A percentile compares a stretch with the other conserved stretches of the same genome.
Conservation (phyloP, 2,888 invertebrate genomes). For the Eudasyphora cyanicolor region DNA sequence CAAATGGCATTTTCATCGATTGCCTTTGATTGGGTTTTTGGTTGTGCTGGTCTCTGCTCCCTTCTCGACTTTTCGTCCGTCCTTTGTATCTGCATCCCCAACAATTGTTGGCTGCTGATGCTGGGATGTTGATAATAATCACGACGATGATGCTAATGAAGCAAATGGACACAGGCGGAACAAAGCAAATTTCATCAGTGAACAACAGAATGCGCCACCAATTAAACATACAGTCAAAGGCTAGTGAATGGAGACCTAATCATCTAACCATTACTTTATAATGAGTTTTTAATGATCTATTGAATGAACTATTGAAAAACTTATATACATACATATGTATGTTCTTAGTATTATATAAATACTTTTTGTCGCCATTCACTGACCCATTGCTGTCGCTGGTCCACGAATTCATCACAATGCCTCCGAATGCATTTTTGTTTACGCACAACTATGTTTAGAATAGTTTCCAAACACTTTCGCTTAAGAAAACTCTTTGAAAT, state of each 20-base stretch:
- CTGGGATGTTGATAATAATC: neutral
- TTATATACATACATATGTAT: too few relatives aligned
- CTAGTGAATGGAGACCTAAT: too few relatives aligned
- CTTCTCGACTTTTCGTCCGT: neutral
- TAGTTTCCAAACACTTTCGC: neutral
- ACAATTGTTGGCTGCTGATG: neutral
- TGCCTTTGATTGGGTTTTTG: too few relatives aligned
- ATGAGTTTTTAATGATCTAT: too few relatives aligned
- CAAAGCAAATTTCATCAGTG: neutral
- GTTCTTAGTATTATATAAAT: too few relatives aligned
- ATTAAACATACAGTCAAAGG: too few relatives aligned
- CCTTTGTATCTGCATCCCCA: neutral
- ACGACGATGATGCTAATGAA: slow-evolving; percentile 26
- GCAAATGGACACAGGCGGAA: slow-evolving; percentile 57
- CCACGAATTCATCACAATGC: too few relatives aligned
- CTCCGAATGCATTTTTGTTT: neutral
- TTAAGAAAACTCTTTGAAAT: neutral
- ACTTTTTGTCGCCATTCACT: too few relatives aligned
- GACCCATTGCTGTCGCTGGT: too few relatives aligned
- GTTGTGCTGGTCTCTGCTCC: too few relatives aligned
- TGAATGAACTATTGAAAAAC: neutral
- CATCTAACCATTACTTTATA: too few relatives aligned
- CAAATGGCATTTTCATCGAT: too few relatives aligned
- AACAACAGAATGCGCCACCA: neutral
- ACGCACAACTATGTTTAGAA: neutral